Conservation (phyloP, 1,140 invertebrate genomes). For the Oedothorax gibbosus region DNA sequence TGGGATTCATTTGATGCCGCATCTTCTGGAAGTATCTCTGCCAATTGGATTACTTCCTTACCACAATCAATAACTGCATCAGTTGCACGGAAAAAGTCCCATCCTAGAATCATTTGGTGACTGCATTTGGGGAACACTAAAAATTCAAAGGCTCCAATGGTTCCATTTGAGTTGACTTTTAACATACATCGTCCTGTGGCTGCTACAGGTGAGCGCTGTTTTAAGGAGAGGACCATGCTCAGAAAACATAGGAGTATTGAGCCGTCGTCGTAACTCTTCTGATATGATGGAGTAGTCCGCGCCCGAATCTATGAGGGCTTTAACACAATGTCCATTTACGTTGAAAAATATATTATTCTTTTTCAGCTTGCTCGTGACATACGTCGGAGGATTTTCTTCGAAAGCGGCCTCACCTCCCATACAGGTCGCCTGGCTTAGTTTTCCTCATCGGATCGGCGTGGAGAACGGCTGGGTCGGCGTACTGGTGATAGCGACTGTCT, state of each 20-base stretch:
- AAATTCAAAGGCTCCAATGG: conserved; percentile 7
- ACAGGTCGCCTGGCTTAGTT: conserved; percentile 14
- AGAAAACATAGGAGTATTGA: conserved; percentile 12
- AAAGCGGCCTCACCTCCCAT: not conserved
- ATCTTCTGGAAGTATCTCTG: not conserved
- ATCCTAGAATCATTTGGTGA: conserved; percentile 33
- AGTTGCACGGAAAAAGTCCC: conserved; percentile 22
- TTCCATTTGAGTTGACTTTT: conserved; percentile 3
- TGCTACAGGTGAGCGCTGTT: not conserved
- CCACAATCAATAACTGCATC: not conserved
- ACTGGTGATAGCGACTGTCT: not conserved
- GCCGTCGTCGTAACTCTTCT: conserved; percentile 1
- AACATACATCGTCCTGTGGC: not conserved
- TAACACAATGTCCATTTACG: not conserved
- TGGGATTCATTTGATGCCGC: not conserved
- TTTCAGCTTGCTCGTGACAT: not conserved
- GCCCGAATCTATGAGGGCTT: conserved; percentile 4
- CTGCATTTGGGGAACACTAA: conserved; percentile 8
- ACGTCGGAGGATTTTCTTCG: not conserved
- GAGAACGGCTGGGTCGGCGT: not conserved
- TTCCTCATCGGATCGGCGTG: conserved; percentile 1
- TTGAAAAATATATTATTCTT: conserved; percentile 18
- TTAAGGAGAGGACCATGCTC: not conserved
- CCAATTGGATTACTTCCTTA: not conserved
- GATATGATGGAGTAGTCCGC: conserved; percentile 16